A percentile compares a stretch with the other conserved stretches of the same genome.
Conservation (phyloP, 2,113 vertebrate genomes). For the Setophaga coronata region DNA sequence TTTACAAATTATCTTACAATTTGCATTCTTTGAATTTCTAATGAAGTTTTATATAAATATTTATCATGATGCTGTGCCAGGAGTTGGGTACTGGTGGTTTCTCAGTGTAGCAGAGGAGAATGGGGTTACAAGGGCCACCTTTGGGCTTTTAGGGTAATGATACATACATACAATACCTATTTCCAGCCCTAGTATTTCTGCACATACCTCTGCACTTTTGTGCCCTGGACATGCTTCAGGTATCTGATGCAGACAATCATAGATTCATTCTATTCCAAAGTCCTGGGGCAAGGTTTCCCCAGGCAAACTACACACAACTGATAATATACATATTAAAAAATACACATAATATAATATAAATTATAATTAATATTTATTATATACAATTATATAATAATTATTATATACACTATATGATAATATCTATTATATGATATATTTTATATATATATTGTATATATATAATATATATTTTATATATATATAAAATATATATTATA, state of each 20-base stretch:
- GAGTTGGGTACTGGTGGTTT: neutral
- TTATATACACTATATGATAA: too few species aligned
- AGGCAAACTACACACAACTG: neutral
- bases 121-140: too few species aligned
- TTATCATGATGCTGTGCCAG: accelerated
- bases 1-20: neutral
- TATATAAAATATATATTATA: too few species aligned
- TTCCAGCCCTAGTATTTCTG: neutral
- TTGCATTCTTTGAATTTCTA: neutral
- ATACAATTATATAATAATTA: too few species aligned
- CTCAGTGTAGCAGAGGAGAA: neutral
- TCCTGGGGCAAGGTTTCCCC: neutral
- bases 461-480: too few species aligned
- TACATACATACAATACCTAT: neutral
- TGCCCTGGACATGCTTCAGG: neutral
- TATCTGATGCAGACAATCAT: neutral
- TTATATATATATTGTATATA: too few species aligned
- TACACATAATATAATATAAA: too few species aligned
- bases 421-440: too few species aligned
- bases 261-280: neutral
- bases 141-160: neutral
- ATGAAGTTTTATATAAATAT: neutral
- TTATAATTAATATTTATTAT: too few species aligned
- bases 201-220: neutral
- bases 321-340: too few species aligned